phyloP scores from a whole-genome alignment of 2,113 vertebrate species.

The Microcebus murinus region DNA sequence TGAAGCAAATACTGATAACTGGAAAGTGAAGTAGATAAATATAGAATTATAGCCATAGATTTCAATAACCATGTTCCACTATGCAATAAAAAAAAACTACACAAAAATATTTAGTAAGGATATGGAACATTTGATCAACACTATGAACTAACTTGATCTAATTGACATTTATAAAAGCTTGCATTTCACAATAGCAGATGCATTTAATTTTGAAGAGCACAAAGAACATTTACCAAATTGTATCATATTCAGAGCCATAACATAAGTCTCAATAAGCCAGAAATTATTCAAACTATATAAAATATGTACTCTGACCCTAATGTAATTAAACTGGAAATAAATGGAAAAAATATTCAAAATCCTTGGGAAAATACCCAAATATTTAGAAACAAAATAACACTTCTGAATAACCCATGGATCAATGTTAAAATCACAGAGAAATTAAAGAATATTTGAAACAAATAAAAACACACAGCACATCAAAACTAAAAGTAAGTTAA shows the following conservation, averaged over 20 bases:
- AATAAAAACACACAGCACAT: background rate
- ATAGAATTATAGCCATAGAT: background rate
- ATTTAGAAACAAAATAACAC: background rate
- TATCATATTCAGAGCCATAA: background rate
- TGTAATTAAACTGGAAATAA: background rate
- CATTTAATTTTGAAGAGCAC: background rate
- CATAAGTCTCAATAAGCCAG: background rate
- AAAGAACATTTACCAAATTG: background rate
- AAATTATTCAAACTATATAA: background rate
- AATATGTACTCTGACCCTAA: background rate
- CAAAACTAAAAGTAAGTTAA: background rate
- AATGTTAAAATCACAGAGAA: background rate
- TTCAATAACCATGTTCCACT: background rate
- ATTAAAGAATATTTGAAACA: background rate
- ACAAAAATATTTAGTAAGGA: background rate
- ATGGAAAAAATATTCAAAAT: background rate
- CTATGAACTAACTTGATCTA: background rate
- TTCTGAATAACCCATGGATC: background rate
- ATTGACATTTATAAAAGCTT: background rate
- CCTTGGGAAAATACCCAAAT: background rate
- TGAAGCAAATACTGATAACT: background rate
- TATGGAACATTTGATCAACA: background rate
- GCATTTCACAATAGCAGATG: background rate
- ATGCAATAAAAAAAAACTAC: background rate
- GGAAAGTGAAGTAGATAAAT: background rate